phyloP scores from a whole-genome alignment of 2,888 invertebrate species.

The Rapana venosa region DNA sequence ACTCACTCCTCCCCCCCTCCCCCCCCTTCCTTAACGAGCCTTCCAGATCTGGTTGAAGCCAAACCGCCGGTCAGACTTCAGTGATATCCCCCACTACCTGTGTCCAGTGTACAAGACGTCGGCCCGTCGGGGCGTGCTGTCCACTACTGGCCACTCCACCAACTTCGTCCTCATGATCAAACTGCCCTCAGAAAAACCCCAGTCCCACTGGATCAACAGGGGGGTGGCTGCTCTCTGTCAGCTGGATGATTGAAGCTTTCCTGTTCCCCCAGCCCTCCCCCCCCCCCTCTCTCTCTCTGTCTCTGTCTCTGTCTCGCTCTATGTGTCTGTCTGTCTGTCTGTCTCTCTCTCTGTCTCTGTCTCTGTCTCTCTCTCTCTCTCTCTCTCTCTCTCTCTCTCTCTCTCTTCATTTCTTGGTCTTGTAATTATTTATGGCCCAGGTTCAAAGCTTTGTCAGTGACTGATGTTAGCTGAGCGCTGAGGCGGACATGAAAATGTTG shows the following conservation, averaged over 20 bases:
- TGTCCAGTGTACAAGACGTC: constrained; percentile 76
- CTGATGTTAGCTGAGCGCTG: too few relatives aligned
- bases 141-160: constrained; percentile 78
- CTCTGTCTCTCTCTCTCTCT: too few relatives aligned
- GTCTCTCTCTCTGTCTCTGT: background rate
- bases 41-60: constrained; percentile 71
- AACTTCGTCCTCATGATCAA: constrained; percentile 77
- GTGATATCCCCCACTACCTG: constrained; percentile 55
- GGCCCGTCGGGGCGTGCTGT: constrained; percentile 73
- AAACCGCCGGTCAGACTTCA: constrained; percentile 66
- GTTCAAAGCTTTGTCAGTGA: too few relatives aligned
- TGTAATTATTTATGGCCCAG: background rate
- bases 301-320: background rate
- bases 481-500: too few relatives aligned
- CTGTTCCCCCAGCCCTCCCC: background rate
- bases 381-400: too few relatives aligned
- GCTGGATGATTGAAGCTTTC: background rate
- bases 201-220: constrained; percentile 77
- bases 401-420: background rate
- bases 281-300: background rate
- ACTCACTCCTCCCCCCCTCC: too few relatives aligned
- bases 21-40: too few relatives aligned
- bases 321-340: background rate
- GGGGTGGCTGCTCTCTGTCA: constrained; percentile 72
- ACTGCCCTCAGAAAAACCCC: constrained; percentile 69